Percentiles rank a stretch among this genome's conserved stretches.
Conservation (phyloP, 2,113 vertebrate species). For the Cinclus cinclus region DNA sequence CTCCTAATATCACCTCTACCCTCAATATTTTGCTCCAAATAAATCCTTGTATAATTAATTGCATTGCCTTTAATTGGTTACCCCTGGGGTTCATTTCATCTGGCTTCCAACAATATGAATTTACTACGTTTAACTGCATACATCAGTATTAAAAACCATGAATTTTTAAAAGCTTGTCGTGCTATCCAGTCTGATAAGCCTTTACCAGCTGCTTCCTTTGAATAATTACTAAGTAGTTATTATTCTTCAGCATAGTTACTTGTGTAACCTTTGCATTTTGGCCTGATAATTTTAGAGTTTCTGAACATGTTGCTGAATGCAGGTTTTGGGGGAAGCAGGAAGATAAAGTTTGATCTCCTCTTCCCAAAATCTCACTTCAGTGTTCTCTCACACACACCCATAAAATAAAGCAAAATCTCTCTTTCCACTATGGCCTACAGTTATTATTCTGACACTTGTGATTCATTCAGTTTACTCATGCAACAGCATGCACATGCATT, state of each 20-base stretch:
- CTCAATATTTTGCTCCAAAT: not conserved
- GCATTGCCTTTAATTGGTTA: not conserved
- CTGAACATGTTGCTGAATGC: fast-evolving
- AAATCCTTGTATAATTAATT: not conserved
- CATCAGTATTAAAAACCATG: not conserved
- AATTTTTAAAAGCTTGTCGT: not conserved
- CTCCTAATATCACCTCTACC: not conserved
- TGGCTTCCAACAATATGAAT: not conserved
- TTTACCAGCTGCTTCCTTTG: not conserved
- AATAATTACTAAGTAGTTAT: not conserved
- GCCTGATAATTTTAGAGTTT: not conserved
- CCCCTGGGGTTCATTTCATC: not conserved
- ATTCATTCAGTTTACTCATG: not conserved
- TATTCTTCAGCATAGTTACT: not conserved
- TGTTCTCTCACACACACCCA: not conserved
- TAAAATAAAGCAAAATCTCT: not conserved
- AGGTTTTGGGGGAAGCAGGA: not conserved
- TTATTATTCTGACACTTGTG: not conserved
- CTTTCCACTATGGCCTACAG: not conserved
- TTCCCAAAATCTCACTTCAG: not conserved
- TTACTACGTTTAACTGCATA: not conserved
- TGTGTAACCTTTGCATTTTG: not conserved
- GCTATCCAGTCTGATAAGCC: not conserved
- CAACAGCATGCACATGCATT: not conserved
- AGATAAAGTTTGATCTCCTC: not conserved